A percentile compares a stretch with the other conserved stretches of the same genome.
Conservation (phyloP, 2,797 vertebrate species). For the Ibycter americanus region DNA sequence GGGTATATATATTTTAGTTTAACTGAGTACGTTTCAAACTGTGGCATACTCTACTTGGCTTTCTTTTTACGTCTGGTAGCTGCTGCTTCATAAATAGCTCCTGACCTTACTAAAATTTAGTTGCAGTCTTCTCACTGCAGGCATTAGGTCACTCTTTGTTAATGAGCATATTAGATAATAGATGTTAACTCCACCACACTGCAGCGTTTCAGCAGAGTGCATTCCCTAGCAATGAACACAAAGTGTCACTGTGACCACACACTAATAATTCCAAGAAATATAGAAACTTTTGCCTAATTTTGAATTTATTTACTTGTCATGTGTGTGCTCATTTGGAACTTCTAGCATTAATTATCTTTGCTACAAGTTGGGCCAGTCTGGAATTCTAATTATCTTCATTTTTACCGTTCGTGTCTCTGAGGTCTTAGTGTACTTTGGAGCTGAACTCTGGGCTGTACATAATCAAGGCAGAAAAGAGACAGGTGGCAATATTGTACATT, state of each 20-base stretch:
- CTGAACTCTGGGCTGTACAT: not conserved
- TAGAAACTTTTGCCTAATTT: constrained; percentile 65
- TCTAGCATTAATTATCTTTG: constrained; percentile 45
- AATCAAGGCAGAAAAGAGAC: constrained; percentile 54
- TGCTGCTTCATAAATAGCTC: constrained; percentile 20
- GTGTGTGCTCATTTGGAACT: constrained; percentile 24
- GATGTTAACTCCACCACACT: constrained; percentile 24
- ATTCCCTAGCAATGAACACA: constrained; percentile 82
- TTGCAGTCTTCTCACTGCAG: not conserved
- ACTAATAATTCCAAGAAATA: constrained; percentile 64
- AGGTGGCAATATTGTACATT: constrained; percentile 42
- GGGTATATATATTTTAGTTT: not conserved
- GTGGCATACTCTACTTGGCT: not conserved
- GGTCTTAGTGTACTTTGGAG: not conserved
- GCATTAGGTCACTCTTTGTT: not conserved
- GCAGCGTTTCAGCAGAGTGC: constrained; percentile 61
- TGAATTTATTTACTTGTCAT: constrained; percentile 40
- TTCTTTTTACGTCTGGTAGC: not conserved
- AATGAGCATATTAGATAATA: constrained; percentile 25
- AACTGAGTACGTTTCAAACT: not conserved
- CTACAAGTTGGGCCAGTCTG: constrained; percentile 12
- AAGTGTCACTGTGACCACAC: constrained; percentile 84
- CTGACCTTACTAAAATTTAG: constrained; percentile 6
- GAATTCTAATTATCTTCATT: constrained; percentile 51
- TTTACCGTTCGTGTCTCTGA: constrained; percentile 1